Evolutionary conservation across 2,888 invertebrate species (phyloP), one percentile per base, ranked within the genome.

Genomic region (Lithosia quadra): DNA sequence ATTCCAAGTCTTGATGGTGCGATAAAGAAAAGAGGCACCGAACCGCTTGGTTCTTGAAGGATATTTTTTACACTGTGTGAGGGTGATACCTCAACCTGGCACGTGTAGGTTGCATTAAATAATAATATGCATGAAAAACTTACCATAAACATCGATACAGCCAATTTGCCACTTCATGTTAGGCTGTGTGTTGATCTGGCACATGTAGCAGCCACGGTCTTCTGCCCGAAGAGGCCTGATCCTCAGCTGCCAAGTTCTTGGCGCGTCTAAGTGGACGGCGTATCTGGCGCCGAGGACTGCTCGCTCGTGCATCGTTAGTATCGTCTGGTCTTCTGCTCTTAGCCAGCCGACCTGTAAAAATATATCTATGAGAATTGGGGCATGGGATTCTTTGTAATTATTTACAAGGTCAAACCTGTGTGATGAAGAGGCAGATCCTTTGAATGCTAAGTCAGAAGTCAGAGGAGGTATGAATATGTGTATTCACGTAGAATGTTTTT

Each of bases 161-260:
- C 98, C 98, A 68, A 97, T 96, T 92, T 98, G 97, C 88, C 97
- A 98, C 92, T 97, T 98, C 97, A 98, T 98, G 67, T 96, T 96
- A 73, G 96, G 97, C 81, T 94, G 94, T 1, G 98, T 98, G 93
- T 98, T 98, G 85, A 98, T 98, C 95, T 98, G 98, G 87, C 98
- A 98, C 97, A 98, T 98, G 92, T 98, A 98, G 89, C 98, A 98
- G 72, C 98, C 98, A 60, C 97, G 96, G 91, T 98, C 98, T 58
- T 97, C 96, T 83, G 98, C 98, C 77, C 97, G 96, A 65, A 98
- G 95, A 73, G 98, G 98, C 71, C 97, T 96, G 86, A 98, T 98
- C 90, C 97, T 97, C 71, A 98, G 95, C 90, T 97, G 97, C 98
- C 98, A 98, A 74, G 98, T 98, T 84, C 97, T 96, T 72, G 97